Evolutionary conservation across 1,140 invertebrate genomes (phyloP).

Genomic region (Dolichoris vasculosae): DNA sequence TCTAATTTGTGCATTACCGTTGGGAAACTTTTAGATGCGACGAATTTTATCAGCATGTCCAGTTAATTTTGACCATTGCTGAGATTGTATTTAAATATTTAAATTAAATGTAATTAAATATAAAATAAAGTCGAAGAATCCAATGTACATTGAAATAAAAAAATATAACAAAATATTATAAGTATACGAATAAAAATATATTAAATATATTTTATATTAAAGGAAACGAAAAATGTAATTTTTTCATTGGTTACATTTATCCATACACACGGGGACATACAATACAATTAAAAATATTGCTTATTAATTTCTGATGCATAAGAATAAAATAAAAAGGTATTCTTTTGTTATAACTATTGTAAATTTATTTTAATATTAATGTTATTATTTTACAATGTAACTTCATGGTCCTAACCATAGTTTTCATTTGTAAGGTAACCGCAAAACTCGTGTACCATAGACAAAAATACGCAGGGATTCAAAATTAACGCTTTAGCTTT

Average conservation of each 20-base stretch:
- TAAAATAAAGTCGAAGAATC: too few species aligned
- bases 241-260: too few species aligned
- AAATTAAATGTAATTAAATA: too few species aligned
- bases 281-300: not conserved
- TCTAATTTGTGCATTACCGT: conserved; percentile 68
- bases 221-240: too few species aligned
- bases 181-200: too few species aligned
- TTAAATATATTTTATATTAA: too few species aligned
- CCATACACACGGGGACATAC: not conserved
- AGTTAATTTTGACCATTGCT: conserved; percentile 57
- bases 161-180: too few species aligned
- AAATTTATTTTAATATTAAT: conserved; percentile 56
- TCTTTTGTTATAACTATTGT: conserved; percentile 55
- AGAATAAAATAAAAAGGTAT: conserved; percentile 12
- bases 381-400: conserved; percentile 53
- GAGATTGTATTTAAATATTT: not conserved
- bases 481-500: conserved; percentile 40
- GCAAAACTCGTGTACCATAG: conserved; percentile 50
- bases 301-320: not conserved
- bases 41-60: conserved; percentile 72
- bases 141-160: too few species aligned
- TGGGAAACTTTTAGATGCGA: conserved; percentile 64
- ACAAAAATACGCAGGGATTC: conserved; percentile 49
- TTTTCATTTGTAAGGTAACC: conserved; percentile 50
- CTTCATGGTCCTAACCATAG: conserved; percentile 53